These are phyloP conservation scores for Nasonia vitripennis DNA, from an alignment of 1,140 invertebrate species.

Conservation along the genomic window DNA sequence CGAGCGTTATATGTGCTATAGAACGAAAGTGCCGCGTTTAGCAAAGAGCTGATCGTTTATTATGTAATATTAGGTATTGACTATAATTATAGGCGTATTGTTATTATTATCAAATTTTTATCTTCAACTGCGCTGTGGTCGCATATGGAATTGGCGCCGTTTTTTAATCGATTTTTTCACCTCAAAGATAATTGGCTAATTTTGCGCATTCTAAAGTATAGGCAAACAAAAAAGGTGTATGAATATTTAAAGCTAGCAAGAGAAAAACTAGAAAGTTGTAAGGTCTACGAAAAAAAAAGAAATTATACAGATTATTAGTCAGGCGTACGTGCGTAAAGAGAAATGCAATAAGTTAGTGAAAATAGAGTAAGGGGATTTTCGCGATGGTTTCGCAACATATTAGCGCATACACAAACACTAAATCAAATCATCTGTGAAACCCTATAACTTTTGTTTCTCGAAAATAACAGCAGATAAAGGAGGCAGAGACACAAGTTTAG, in stretches of 20 bases:
- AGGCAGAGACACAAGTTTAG: background rate
- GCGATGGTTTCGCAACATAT: background rate
- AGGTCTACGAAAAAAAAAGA: background rate
- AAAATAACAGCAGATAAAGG: background rate
- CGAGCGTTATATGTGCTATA: constrained; percentile 1
- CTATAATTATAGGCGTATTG: background rate
- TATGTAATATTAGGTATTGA: constrained; percentile 35
- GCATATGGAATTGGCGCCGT: constrained; percentile 25
- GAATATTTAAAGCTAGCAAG: background rate
- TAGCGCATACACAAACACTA: background rate
- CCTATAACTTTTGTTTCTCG: constrained; percentile 7
- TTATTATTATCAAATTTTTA: constrained; percentile 36
- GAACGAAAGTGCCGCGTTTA: constrained; percentile 44
- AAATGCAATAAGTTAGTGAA: background rate
- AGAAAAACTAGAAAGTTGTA: background rate
- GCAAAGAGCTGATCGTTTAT: constrained; percentile 31
- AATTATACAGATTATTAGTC: background rate
- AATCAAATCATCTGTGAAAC: background rate
- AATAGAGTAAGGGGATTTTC: background rate
- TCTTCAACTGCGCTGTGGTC: background rate
- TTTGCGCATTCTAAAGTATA: constrained; percentile 37
- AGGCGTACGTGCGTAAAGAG: background rate
- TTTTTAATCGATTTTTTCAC: background rate
- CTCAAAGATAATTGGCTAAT: constrained; percentile 13
- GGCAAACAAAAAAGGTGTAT: background rate